Base-by-base conservation (phyloP, 2,888 invertebrate genomes). In the Alsophila aescularia region DNA sequence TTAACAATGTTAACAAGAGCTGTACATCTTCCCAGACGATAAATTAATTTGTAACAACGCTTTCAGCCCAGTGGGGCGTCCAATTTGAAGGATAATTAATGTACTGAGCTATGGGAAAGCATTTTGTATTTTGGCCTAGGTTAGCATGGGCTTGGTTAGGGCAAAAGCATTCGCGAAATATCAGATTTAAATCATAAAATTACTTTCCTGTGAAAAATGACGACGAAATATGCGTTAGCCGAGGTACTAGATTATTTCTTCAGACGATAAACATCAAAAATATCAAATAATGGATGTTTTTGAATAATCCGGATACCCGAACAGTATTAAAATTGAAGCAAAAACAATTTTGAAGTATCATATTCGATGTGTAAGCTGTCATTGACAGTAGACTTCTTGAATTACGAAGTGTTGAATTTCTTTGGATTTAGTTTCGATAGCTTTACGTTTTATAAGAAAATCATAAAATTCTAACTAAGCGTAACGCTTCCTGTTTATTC, bases 11-110 rank as follows among this genome's bases (percentile, higher is more conserved):
- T 55, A 62, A 64, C 64, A 60, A 60, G 57, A 52, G 47, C 34
- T 41, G 43, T 56, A 62, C 62, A 61, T 58, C 40, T 53, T 41
- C 34, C 6, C 54, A 41, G 32, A 40, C 56, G 47, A 62, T 62
- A 65, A 57, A 60, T 59, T 65, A 62, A 62, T 65, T 65, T 62
- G 62, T 65, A 51, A 52, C 43, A 57, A 53, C 58, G 62, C 49
- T 58, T 52, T 57, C 44, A 48, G 36, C 60, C 12, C 65, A 13
- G 43, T 54, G 48, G 60, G 62, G 48, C 34, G 45, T 56, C 52
- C 29, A 45, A 62, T 62, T 60, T 60, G 43, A 42, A 59, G 54
- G 55, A 60, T 62, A 60, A 59, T 57, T 57, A 56, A 64, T 64
- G 55, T 43, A 29, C 43, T 45, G 34, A 34, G 34, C 40, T 55